Evolutionary conservation across 2,113 vertebrate species (phyloP).

Genomic region (Albula glossodonta): DNA sequence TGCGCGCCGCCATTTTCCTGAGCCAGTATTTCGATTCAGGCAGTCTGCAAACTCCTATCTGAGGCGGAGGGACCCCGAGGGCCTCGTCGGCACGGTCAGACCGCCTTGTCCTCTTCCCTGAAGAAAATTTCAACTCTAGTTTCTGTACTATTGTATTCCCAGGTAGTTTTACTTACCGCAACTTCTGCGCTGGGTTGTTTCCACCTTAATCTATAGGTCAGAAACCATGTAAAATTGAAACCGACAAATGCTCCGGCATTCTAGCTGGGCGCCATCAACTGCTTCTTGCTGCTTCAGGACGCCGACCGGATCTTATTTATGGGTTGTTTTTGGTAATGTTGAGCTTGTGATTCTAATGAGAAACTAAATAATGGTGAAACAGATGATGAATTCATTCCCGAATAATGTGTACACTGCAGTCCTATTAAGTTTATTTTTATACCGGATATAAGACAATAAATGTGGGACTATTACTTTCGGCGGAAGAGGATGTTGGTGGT

Average conservation of each 20-base stretch:
- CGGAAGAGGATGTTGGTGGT: conserved; percentile 53
- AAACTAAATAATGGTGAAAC: not conserved
- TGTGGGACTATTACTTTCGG: conserved; percentile 63
- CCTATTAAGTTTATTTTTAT: not conserved
- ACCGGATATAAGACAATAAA: conserved; percentile 1
- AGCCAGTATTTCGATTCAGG: conserved; percentile 71
- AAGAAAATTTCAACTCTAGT: conserved; percentile 55
- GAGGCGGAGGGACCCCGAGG: conserved; percentile 71
- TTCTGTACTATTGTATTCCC: not conserved
- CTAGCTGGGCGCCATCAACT: conserved; percentile 77
- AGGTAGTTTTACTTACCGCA: conserved; percentile 65
- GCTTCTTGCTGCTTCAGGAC: conserved; percentile 67
- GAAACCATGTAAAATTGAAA: conserved; percentile 48
- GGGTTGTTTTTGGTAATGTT: conserved; percentile 24
- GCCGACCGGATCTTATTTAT: conserved; percentile 73
- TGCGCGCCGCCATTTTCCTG: conserved; percentile 67
- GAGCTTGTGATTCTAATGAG: not conserved
- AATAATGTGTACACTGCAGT: not conserved
- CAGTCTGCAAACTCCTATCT: conserved; percentile 69
- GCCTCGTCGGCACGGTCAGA: conserved; percentile 62
- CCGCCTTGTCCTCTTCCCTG: conserved; percentile 67
- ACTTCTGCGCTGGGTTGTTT: conserved; percentile 39
- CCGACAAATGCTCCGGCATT: conserved; percentile 66
- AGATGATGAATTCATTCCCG: not conserved
- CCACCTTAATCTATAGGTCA: conserved; percentile 33